Evolutionary conservation across 2,888 invertebrate genomes (phyloP), one percentile per base, ranked within the genome.

Genomic region (Lymantria monacha): DNA sequence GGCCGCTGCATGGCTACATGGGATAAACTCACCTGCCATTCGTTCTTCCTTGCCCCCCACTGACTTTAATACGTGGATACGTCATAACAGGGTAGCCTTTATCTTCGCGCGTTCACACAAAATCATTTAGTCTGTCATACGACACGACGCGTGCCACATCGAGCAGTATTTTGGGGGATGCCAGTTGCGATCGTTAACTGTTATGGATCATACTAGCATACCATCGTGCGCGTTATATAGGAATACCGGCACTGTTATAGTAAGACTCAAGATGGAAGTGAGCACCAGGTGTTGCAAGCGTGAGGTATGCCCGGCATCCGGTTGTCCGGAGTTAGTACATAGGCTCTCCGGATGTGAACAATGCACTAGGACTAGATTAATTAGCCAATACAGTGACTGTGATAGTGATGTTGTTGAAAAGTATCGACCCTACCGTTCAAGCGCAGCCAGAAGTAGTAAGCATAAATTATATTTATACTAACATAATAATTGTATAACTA

Each of bases 61-160:
- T 77, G 72, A 74, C 63, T 63, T 45, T 53, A 66, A 49, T 83
- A 85, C 81, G 81, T 86, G 86, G 82, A 22, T 22, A 22, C 73
- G 22, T 72, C 38, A 31, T 47, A 14, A 36, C 63, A 56, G 69
- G 72, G 67, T 71, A 72, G 76, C 76, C 84, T 88, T 88, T 90
- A 90, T 87, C 84, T 84, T 85, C 81, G 84, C 81, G 81, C 85
- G 79, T 81, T 79, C 81, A 82, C 78, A 77, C 81, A 72, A 77
- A 79, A 78, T 79, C 80, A 85, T 85, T 90, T 87, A 91, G 90
- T 90, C 84, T 83, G 81, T 80, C 76, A 82, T 79, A 81, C 81
- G 87, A 79, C 85, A 82, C 85, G 77, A 83, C 77, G 84, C 86
- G 87, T 77, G 84, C 74, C 77, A 85, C 87, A 84, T 75, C 84